A percentile compares a stretch with the other conserved stretches of the same genome.
These are phyloP conservation scores for Cephus runcator DNA, from an alignment of 2,888 invertebrate genomes.

Conservation along the genomic window DNA sequence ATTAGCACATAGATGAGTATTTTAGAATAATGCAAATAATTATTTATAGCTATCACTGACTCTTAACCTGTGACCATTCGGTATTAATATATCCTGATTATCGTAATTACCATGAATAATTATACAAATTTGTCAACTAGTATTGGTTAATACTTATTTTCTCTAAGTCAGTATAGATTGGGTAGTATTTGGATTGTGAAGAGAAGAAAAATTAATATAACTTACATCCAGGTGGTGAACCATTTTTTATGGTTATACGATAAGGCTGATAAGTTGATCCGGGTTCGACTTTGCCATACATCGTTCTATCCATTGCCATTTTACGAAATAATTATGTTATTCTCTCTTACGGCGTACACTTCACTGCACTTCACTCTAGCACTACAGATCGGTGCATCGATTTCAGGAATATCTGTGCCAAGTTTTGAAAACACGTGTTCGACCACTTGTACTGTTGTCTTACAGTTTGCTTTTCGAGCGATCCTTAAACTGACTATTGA, in stretches of 20 bases:
- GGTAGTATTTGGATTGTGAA: background rate
- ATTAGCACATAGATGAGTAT: background rate
- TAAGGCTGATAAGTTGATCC: constrained; percentile 84
- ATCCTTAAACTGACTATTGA: background rate
- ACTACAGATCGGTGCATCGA: background rate
- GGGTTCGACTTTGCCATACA: constrained; percentile 89
- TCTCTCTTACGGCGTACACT: background rate
- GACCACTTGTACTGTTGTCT: background rate
- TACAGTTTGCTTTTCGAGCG: background rate
- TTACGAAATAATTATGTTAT: background rate
- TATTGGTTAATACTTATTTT: background rate
- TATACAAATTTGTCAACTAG: background rate
- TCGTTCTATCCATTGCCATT: constrained; percentile 82
- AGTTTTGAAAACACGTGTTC: background rate
- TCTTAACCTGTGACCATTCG: background rate
- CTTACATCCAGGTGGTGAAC: constrained; percentile 89
- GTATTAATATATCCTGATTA: background rate
- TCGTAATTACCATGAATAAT: background rate
- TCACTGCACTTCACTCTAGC: background rate
- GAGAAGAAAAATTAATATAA: constrained; percentile 55
- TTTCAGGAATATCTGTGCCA: background rate
- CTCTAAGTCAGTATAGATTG: background rate
- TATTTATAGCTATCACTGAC: background rate
- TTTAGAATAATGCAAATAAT: background rate
- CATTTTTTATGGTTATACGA: constrained; percentile 85